These are phyloP conservation scores for Poecile montanus DNA, from an alignment of 2,797 vertebrate genomes.

Conservation along the genomic window DNA sequence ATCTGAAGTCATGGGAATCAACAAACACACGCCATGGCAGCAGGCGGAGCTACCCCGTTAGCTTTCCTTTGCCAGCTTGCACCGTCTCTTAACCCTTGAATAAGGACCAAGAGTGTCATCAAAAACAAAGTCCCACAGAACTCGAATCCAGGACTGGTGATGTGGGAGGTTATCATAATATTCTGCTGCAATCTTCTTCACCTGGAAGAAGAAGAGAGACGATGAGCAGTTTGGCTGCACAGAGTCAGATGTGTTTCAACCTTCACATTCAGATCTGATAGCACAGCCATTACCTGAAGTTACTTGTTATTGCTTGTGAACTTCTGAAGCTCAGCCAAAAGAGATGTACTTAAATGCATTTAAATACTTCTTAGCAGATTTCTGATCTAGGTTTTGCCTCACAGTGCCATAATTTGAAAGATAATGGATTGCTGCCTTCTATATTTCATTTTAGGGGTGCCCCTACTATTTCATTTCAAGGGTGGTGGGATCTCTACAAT, in stretches of 20 bases:
- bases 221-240: not conserved
- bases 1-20: not conserved
- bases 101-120: conserved; percentile 91
- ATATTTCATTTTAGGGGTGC: too few relatives aligned
- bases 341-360: not conserved
- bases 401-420: not conserved
- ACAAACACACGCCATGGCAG: not conserved
- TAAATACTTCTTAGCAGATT: not conserved
- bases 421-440: not conserved
- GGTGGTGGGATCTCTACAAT: not conserved
- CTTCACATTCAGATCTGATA: not conserved
- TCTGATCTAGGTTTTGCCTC: not conserved
- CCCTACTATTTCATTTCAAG: not conserved
- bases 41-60: not conserved
- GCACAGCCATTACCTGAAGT: not conserved
- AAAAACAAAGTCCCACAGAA: conserved; percentile 96
- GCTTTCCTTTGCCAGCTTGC: conserved; percentile 80
- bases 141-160: conserved; percentile 91
- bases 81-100: conserved; percentile 89
- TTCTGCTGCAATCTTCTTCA: conserved; percentile 94
- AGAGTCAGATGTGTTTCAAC: not conserved
- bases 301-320: conserved; percentile 29
- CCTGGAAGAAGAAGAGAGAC: conserved; percentile 77
- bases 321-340: conserved; percentile 34
- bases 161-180: conserved; percentile 93